These are phyloP conservation scores for Fratercula arctica DNA, from an alignment of 2,797 vertebrate genomes.

Conservation along the genomic window DNA sequence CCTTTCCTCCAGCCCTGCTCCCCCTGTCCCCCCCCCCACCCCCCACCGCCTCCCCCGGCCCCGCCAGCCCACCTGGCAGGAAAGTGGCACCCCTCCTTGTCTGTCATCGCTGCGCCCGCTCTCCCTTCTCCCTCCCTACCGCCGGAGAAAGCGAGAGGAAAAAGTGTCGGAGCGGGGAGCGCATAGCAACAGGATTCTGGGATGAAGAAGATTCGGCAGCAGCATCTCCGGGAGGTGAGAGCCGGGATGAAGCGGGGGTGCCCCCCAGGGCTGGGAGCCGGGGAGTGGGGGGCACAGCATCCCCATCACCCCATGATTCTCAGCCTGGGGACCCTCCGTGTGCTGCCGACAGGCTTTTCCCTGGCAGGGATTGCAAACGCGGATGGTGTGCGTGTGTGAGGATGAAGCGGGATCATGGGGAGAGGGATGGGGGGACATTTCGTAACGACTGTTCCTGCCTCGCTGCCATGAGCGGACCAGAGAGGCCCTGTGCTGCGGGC, in stretches of 20 bases:
- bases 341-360: neutral
- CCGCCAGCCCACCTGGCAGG: neutral
- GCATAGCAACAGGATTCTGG: conserved; percentile 70
- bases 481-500: neutral
- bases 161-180: conserved; percentile 21
- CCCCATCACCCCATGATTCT: neutral
- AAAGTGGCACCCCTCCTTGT: neutral
- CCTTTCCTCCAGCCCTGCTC: neutral
- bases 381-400: accelerated
- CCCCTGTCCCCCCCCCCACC: neutral
- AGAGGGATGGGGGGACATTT: neutral
- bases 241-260: neutral
- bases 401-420: accelerated
- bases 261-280: neutral
- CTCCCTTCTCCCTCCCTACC: neutral
- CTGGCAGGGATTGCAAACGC: neutral
- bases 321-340: neutral
- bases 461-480: neutral
- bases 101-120: neutral
- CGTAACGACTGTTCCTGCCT: neutral
- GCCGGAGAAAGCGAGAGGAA: neutral
- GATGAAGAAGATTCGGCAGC: conserved; percentile 79
- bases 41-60: neutral
- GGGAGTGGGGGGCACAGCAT: neutral
- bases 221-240: conserved; percentile 79